phyloP scores from a whole-genome alignment of 2,888 invertebrate genomes.

The Metellina segmentata region DNA sequence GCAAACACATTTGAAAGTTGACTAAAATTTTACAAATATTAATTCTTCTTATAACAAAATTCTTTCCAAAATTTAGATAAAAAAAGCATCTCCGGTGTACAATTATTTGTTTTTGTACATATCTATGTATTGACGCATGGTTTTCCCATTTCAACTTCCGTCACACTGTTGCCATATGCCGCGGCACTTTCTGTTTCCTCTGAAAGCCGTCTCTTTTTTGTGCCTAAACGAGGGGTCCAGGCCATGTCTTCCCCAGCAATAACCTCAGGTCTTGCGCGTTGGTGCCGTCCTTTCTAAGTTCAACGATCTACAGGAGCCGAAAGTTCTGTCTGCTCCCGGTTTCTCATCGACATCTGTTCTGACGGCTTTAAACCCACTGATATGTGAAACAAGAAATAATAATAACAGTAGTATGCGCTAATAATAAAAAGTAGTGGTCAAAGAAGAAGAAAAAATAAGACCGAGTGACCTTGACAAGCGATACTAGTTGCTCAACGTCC shows the following conservation, averaged over 20 bases:
- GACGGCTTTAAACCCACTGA: slow-evolving; percentile 40
- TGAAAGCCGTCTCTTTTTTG: neutral
- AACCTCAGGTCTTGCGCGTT: slow-evolving; percentile 50
- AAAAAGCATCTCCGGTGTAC: no score
- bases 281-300: slow-evolving; percentile 56
- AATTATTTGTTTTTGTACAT: no score
- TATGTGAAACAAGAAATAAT: slow-evolving; percentile 48
- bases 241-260: slow-evolving; percentile 23
- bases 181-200: neutral
- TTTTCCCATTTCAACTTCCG: no score
- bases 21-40: no score
- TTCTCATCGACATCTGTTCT: slow-evolving; percentile 59
- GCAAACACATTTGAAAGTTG: no score
- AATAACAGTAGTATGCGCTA: slow-evolving; percentile 31
- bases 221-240: slow-evolving; percentile 41
- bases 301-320: slow-evolving; percentile 60
- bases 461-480: slow-evolving; percentile 67
- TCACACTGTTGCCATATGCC: neutral
- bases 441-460: slow-evolving; percentile 24
- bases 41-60: no score
- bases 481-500: slow-evolving; percentile 65
- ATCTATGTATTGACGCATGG: no score
- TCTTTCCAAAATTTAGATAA: no score
- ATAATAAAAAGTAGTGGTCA: slow-evolving; percentile 28
- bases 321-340: slow-evolving; percentile 25